Percentiles rank a stretch among this genome's conserved stretches.
phyloP scores from a whole-genome alignment of 2,797 vertebrate species.

The Poeciliopsis gracilis region DNA sequence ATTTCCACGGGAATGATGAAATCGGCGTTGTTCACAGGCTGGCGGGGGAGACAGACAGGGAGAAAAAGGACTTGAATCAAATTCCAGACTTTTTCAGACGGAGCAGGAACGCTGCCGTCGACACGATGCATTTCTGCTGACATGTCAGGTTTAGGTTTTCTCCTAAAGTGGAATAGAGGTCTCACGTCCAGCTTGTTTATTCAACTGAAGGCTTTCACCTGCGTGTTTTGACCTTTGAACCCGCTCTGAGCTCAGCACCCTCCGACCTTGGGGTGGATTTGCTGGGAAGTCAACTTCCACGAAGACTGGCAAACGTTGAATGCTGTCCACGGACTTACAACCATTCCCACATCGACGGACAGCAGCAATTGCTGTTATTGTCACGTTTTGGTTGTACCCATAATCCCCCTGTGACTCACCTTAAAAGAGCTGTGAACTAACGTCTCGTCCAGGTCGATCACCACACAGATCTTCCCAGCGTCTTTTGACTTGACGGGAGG shows the following conservation, averaged over 20 bases:
- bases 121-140: background rate
- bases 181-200: background rate
- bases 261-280: background rate
- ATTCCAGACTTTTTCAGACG: background rate
- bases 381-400: background rate
- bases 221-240: background rate
- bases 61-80: background rate
- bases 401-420: conserved; percentile 65
- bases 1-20: conserved; percentile 98
- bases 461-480: conserved; percentile 89
- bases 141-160: background rate
- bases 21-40: conserved; percentile 96
- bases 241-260: no score
- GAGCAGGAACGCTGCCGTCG: background rate
- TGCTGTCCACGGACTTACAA: background rate
- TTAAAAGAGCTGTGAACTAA: conserved; percentile 95
- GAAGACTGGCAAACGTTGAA: background rate
- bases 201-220: background rate
- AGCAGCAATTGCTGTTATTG: background rate
- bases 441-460: conserved; percentile 94
- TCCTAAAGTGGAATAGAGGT: background rate
- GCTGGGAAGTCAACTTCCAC: background rate
- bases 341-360: background rate
- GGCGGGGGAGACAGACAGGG: background rate
- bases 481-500: conserved; percentile 91